These are phyloP conservation scores for Idaea biselata DNA, from an alignment of 2,888 invertebrate species.

Conservation along the genomic window DNA sequence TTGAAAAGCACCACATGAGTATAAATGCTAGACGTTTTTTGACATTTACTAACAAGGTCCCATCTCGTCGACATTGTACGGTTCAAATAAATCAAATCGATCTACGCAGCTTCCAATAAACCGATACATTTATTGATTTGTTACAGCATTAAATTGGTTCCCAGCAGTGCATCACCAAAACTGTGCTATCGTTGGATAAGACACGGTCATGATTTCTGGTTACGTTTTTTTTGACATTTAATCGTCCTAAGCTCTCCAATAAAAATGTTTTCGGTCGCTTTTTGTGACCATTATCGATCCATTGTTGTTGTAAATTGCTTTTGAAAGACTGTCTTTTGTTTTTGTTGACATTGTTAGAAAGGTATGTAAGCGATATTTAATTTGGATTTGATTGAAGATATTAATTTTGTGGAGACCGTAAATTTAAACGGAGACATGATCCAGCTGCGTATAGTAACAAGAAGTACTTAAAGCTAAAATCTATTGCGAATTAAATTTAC, in stretches of 20 bases:
- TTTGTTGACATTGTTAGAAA: neutral
- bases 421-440: neutral
- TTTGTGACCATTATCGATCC: slow-evolving; percentile 43
- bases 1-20: slow-evolving; percentile 7
- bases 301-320: slow-evolving; percentile 41
- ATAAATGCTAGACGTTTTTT: slow-evolving; percentile 43
- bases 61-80: slow-evolving; percentile 65
- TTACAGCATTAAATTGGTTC: slow-evolving; percentile 79
- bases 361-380: neutral
- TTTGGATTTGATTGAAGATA: neutral
- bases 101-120: slow-evolving; percentile 79
- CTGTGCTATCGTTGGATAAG: slow-evolving; percentile 42
- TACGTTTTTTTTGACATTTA: slow-evolving; percentile 41
- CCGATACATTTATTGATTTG: slow-evolving; percentile 80
- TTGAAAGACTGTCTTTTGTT: slow-evolving; percentile 1
- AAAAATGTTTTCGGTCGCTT: slow-evolving; percentile 46
- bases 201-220: slow-evolving; percentile 56
- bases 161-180: slow-evolving; percentile 67
- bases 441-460: neutral
- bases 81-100: slow-evolving; percentile 76
- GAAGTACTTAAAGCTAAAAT: neutral
- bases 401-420: neutral
- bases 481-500: neutral
- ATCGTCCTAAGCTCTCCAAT: slow-evolving; percentile 36
- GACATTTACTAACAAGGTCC: slow-evolving; percentile 77